Evolutionary conservation across 1,140 invertebrate species (phyloP).

Genomic region (Ceratina japonica): DNA sequence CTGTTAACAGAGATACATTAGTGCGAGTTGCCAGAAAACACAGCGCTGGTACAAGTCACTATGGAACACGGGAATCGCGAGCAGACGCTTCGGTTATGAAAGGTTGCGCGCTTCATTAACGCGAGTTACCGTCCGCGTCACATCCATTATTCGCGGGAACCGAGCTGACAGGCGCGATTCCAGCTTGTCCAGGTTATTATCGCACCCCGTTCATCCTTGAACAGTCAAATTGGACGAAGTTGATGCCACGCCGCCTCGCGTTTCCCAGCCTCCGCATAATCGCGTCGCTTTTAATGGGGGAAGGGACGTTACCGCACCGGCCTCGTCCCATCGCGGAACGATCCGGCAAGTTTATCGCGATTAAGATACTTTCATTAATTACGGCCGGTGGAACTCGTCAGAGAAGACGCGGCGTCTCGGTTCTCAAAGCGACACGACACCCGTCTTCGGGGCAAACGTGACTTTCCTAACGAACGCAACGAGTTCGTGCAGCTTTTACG

Average conservation of each 20-base stretch:
- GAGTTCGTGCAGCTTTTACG: not conserved
- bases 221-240: conserved; percentile 51
- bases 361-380: conserved; percentile 25
- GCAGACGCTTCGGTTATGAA: conserved; percentile 56
- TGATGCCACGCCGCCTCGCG: conserved; percentile 8
- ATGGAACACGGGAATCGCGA: conserved; percentile 1
- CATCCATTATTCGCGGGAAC: conserved; percentile 68
- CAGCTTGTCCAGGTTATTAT: conserved; percentile 61
- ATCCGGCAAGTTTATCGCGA: not conserved
- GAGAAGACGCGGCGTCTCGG: not conserved
- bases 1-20: no score
- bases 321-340: not conserved
- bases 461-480: conserved; percentile 7
- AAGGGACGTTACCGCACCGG: not conserved
- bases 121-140: conserved; percentile 61
- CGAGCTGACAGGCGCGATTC: conserved; percentile 65
- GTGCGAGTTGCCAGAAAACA: no score
- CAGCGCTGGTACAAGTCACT: not conserved
- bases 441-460: not conserved
- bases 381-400: no score
- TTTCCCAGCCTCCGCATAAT: conserved; percentile 2
- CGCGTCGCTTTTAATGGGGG: conserved; percentile 14
- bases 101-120: conserved; percentile 69
- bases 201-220: conserved; percentile 31
- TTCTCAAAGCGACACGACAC: not conserved